Conservation (phyloP, 2,113 vertebrate species). For the Psephotus haematonotus region DNA sequence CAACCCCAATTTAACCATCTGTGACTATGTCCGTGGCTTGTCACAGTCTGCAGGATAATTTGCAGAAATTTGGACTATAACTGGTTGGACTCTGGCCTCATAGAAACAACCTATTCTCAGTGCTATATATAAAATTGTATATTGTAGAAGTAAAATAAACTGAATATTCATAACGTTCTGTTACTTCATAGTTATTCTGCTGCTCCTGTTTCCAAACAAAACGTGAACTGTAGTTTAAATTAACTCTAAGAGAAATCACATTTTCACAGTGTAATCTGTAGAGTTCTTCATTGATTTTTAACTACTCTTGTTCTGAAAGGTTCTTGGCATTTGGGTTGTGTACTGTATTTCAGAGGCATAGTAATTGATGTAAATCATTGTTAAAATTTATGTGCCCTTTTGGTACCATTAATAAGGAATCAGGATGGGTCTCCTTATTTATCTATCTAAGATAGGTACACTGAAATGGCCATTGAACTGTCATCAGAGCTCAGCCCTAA, state of each 20-base stretch:
- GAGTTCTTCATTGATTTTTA: constrained; percentile 51
- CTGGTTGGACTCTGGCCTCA: constrained; percentile 64
- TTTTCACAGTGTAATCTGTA: constrained; percentile 61
- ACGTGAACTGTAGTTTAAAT: constrained; percentile 72
- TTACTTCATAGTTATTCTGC: constrained; percentile 71
- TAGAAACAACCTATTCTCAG: constrained; percentile 69
- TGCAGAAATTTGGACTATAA: constrained; percentile 51
- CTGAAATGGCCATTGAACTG: background rate
- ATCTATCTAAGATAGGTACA: background rate
- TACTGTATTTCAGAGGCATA: constrained; percentile 3
- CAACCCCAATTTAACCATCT: constrained; percentile 57
- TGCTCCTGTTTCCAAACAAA: constrained; percentile 70
- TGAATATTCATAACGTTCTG: constrained; percentile 83
- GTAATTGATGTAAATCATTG: constrained; percentile 25
- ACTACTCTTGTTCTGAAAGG: background rate
- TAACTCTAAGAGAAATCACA: constrained; percentile 53
- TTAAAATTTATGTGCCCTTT: constrained; percentile 12
- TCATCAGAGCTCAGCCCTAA: background rate
- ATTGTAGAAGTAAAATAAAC: constrained; percentile 73
- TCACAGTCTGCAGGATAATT: constrained; percentile 60
- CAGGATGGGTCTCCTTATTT: background rate
- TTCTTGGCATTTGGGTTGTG: constrained; percentile 6
- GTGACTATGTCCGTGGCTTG: constrained; percentile 34
- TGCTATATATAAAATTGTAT: constrained; percentile 66
- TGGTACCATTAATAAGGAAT: background rate